Evolutionary conservation across 2,797 vertebrate genomes (phyloP).

Genomic region (Orestias chungarensis): DNA sequence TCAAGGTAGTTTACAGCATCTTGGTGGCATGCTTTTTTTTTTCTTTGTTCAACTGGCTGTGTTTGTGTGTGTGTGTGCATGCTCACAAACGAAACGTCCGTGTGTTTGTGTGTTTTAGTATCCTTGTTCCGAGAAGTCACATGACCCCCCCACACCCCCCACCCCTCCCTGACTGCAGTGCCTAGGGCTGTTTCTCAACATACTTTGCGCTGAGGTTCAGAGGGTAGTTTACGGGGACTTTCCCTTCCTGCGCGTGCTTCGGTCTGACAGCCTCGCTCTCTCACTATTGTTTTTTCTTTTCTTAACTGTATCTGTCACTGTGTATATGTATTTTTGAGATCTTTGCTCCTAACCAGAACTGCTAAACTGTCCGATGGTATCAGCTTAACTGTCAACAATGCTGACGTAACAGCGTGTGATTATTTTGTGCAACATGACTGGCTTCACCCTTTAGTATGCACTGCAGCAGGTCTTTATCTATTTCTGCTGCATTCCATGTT

Average conservation of each 20-base stretch:
- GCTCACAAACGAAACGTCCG: constrained; percentile 25
- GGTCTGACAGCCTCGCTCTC: constrained; percentile 28
- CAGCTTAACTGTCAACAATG: constrained; percentile 45
- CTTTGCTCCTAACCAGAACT: constrained; percentile 38
- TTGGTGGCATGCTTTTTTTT: constrained; percentile 15
- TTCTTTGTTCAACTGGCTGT: constrained; percentile 21
- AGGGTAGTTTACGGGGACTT: constrained; percentile 80
- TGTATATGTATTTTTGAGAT: constrained; percentile 14
- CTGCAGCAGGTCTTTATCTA: constrained; percentile 22
- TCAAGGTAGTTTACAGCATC: constrained; percentile 9
- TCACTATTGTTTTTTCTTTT: constrained; percentile 21
- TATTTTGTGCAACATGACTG: constrained; percentile 37
- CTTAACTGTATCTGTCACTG: constrained; percentile 30
- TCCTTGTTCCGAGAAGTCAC: constrained; percentile 84
- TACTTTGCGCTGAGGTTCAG: constrained; percentile 77
- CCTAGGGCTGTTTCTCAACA: constrained; percentile 80
- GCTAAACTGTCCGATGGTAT: constrained; percentile 49
- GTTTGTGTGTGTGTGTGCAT: constrained; percentile 14
- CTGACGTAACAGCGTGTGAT: constrained; percentile 34
- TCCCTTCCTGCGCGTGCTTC: constrained; percentile 68
- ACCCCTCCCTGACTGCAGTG: constrained; percentile 16
- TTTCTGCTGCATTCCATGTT: constrained; percentile 21
- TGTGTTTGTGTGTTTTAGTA: constrained; percentile 63
- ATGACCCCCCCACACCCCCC: constrained; percentile 58
- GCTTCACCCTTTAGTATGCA: constrained; percentile 12